Evolutionary conservation across 2,797 vertebrate genomes (phyloP), one percentile per base, ranked within the genome.

Genomic region (Gastrophryne carolinensis): DNA sequence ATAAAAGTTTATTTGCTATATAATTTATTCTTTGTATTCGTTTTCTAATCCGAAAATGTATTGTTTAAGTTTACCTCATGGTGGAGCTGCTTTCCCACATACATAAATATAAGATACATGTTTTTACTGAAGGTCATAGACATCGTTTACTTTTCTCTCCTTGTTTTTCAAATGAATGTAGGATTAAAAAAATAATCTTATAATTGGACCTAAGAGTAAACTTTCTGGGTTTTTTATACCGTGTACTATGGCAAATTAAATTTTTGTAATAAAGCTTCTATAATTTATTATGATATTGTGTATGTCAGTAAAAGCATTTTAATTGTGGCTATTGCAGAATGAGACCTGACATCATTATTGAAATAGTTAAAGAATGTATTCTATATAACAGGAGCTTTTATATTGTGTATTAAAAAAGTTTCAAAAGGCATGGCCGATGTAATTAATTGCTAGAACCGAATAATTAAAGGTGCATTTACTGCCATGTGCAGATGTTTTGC

Each of bases 281-380:
- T 63, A 72, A 23, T 41, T 62, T 62, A 66, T 53, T 66, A 39
- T 63, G 58, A 72, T 63, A 63, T 72, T 72, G 64, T 63, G 47
- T 63, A 52, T 53, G 32, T 63, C 70, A 63, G 21, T 60, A 19
- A 62, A 72, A 37, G 58, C n/a, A 35, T 53, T 62, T 41, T 47
- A 71, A 71, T 50, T 35, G 41, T 71, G 54, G 17, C 54, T 61
- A 19, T 53, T 62, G 19, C 11, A 63, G 58, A 63, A 72, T 52
- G 34, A 53, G 49, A 54, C 58, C 57, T 63, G 70, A 72, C 44
- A 53, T 61, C 30, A 39, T 63, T 63, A 52, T 34, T 41, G 60
- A 73, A 54, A 63, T 41, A 37, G 21, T 21, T 44, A 1, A 8
- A 30, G 17, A 26, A 23, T 73, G 50, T 52, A n/a, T 4, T 52